Evolutionary conservation across 2,888 invertebrate genomes (phyloP), one percentile per base, ranked within the genome.

Genomic region (Andrena fulva): DNA sequence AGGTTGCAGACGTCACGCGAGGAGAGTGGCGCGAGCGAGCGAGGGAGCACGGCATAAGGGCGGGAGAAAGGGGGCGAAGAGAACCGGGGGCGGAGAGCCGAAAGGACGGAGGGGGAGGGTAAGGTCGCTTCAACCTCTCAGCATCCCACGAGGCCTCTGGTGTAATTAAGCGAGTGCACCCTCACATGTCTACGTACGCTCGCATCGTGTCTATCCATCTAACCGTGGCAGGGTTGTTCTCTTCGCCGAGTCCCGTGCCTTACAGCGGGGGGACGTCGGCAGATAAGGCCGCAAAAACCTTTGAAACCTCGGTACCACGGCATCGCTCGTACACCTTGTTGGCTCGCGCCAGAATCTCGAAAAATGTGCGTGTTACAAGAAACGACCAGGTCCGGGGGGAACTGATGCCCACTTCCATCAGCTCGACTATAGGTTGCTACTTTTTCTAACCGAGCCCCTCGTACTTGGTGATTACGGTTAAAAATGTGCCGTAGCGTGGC

Each of bases 131-230:
- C 87, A 92, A 91, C 91, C 92, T 92, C 92, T 90, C 91, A 89
- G 90, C 89, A 90, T 93, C 93, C 93, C 93, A 91, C 89, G 93
- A 92, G 93, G 91, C 89, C 90, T 89, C 90, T 90, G 91, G 92
- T 93, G 93, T 94, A 94, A 94, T 94, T 93, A 94, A 94, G 93
- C 93, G 93, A 93, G 93, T 93, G 93, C 93, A 93, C 92, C 91
- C 93, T 91, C 93, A 93, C 93, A 93, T 92, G 93, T 92, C 92
- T 92, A 92, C 91, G 91, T 93, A 93, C 91, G 91, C 88, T 92
- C 92, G 88, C 92, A 90, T 91, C 91, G 89, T 90, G 89, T 92
- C 92, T 92, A 93, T 93, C 92, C 91, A 90, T 92, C 92, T 93
- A 91, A 88, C 88, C 90, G 88, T 91, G 89, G 89, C 90, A 90